Evolutionary conservation across 2,797 vertebrate species (phyloP).

Genomic region (Onychomys torridus): DNA sequence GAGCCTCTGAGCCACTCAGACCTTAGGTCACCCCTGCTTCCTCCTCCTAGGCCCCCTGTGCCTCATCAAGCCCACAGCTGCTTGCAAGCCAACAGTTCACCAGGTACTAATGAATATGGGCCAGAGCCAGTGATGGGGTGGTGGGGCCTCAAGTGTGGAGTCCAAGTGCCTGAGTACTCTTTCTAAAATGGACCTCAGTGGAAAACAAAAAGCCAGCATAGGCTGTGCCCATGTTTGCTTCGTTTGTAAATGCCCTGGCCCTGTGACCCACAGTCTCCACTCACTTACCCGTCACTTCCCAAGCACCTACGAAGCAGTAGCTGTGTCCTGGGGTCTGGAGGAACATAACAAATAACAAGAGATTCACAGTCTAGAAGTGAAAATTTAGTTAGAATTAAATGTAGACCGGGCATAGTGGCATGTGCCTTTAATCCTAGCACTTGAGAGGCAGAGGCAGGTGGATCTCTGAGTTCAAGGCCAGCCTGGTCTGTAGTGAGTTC

Average conservation of each 20-base stretch:
- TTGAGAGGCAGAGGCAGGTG: not conserved
- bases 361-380: not conserved
- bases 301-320: not conserved
- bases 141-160: not conserved
- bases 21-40: not conserved
- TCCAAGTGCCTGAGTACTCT: not conserved
- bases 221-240: not conserved
- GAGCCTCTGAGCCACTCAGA: not conserved
- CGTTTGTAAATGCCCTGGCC: constrained; percentile 1
- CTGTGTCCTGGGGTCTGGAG: not conserved
- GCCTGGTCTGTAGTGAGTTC: not conserved
- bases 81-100: not conserved
- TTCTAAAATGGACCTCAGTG: not conserved
- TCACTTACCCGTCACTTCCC: not conserved
- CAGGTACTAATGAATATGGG: not conserved
- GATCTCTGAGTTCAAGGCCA: not conserved
- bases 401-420: not conserved
- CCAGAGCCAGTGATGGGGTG: not conserved
- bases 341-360: not conserved
- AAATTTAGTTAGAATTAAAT: constrained; percentile 60
- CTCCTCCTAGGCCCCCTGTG: not conserved
- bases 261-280: not conserved
- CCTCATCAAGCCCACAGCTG: not conserved
- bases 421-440: not conserved
- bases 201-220: not conserved